A percentile compares a stretch with the other conserved stretches of the same genome.
Conservation (phyloP, 2,888 invertebrate genomes). For the Marronus borbonicus region DNA sequence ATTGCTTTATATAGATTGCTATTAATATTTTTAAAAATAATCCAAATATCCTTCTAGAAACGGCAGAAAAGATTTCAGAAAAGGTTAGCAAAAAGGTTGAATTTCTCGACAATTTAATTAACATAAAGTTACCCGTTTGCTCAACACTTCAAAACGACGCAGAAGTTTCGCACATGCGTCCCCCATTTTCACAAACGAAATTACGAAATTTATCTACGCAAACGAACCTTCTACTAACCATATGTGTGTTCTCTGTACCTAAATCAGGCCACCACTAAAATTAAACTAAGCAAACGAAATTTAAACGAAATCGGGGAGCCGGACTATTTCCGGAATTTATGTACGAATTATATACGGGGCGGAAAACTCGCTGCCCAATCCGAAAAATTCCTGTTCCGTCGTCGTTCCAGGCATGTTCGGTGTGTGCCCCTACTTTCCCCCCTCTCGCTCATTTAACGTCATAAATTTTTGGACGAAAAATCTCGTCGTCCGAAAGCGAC, state of each 20-base stretch:
- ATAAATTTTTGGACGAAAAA: slow-evolving; percentile 47
- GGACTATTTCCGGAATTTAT: slow-evolving; percentile 45
- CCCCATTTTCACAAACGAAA: slow-evolving; percentile 10
- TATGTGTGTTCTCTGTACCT: slow-evolving; percentile 31
- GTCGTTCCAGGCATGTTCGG: slow-evolving; percentile 1
- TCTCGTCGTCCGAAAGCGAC: slow-evolving; percentile 41
- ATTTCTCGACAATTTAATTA: too few species aligned
- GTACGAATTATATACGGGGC: slow-evolving; percentile 26
- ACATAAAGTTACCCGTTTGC: too few species aligned
- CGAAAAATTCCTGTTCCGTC: slow-evolving; percentile 32
- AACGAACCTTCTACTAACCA: slow-evolving; percentile 18
- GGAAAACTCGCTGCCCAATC: slow-evolving; percentile 6
- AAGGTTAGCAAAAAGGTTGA: too few species aligned
- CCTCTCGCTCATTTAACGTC: slow-evolving; percentile 23
- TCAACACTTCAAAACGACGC: not conserved
- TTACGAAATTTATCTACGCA: slow-evolving; percentile 35
- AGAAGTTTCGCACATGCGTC: not conserved
- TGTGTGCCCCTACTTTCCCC: slow-evolving; percentile 12
- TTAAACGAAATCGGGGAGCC: slow-evolving; percentile 41
- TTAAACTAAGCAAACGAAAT: slow-evolving; percentile 47
- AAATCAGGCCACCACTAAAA: slow-evolving; percentile 48
- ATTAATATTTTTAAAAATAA: too few species aligned
- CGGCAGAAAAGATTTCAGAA: too few species aligned
- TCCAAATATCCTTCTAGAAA: too few species aligned
- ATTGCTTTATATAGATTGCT: too few species aligned